Evolutionary conservation across 2,888 invertebrate genomes (phyloP).

Genomic region (Pedicia rivosa): DNA sequence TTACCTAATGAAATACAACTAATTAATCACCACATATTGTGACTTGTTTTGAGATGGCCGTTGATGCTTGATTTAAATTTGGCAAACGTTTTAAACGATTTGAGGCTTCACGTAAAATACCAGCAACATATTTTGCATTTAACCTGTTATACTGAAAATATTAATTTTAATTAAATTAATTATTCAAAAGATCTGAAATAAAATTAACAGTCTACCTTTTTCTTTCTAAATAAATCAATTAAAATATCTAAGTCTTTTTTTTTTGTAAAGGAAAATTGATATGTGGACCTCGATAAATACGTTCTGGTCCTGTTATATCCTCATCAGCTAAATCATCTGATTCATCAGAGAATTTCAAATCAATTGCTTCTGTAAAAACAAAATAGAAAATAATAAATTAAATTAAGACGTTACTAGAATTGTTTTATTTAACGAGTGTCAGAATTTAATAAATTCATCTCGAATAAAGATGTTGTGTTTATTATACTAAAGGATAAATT

Average conservation of each 20-base stretch:
- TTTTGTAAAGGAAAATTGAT: constrained; percentile 67
- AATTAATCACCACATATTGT: constrained; percentile 85
- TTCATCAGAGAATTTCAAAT: constrained; percentile 37
- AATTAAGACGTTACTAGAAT: no score
- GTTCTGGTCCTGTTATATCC: constrained; percentile 42
- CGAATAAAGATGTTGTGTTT: no score
- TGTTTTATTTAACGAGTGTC: no score
- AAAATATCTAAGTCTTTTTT: constrained; percentile 63
- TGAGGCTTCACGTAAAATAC: constrained; percentile 67
- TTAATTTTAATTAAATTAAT: no score
- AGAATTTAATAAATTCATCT: no score
- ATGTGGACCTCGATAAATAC: constrained; percentile 58
- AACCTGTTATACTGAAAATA: constrained; percentile 50
- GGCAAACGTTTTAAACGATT: constrained; percentile 58
- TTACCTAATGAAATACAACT: constrained; percentile 85
- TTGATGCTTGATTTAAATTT: constrained; percentile 72
- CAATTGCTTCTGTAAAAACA: constrained; percentile 14
- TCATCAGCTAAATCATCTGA: constrained; percentile 41
- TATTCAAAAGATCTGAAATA: no score
- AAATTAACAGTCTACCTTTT: constrained; percentile 59
- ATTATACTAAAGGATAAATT: no score
- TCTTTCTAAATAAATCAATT: constrained; percentile 75
- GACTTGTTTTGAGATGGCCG: constrained; percentile 74
- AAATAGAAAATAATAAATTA: background rate
- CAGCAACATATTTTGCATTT: constrained; percentile 72